Conservation (phyloP, 1,140 invertebrate species). For the Cherax quadricarinatus region DNA sequence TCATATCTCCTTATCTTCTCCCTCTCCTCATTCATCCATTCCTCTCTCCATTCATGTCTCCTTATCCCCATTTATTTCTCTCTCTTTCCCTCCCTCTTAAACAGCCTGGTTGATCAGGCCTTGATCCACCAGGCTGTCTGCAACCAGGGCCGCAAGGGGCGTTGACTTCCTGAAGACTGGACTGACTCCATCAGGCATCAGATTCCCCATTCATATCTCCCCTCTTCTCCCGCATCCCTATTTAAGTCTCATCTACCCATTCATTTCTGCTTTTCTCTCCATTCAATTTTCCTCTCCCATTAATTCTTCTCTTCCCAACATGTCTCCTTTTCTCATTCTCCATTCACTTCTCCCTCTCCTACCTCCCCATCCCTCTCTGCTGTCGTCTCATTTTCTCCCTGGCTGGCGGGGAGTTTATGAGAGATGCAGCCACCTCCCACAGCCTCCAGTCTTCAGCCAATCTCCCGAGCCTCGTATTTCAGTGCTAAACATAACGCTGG, state of each 20-base stretch:
- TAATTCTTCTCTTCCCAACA: neutral
- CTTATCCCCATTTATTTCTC: neutral
- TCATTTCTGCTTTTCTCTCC: neutral
- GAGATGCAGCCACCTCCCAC: neutral
- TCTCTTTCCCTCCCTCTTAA: neutral
- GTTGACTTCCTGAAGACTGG: too few relatives aligned
- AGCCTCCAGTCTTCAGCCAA: neutral
- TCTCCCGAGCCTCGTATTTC: neutral
- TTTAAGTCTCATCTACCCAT: neutral
- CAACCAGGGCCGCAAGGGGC: too few relatives aligned
- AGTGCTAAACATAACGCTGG: neutral
- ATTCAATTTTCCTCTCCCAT: neutral
- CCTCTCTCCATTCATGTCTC: neutral
- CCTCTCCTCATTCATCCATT: too few relatives aligned
- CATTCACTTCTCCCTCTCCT: neutral
- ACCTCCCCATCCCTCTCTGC: neutral
- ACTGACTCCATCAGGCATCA: too few relatives aligned
- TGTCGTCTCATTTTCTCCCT: neutral
- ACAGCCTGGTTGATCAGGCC: too few relatives aligned
- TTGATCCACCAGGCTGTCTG: too few relatives aligned
- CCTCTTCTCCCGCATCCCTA: too few relatives aligned
- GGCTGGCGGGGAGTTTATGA: neutral
- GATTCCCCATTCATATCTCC: too few relatives aligned
- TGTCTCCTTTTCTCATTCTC: neutral
- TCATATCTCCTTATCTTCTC: too few relatives aligned